Evolutionary conservation across 2,797 vertebrate genomes (phyloP).

Genomic region (Chrysocyon brachyurus): DNA sequence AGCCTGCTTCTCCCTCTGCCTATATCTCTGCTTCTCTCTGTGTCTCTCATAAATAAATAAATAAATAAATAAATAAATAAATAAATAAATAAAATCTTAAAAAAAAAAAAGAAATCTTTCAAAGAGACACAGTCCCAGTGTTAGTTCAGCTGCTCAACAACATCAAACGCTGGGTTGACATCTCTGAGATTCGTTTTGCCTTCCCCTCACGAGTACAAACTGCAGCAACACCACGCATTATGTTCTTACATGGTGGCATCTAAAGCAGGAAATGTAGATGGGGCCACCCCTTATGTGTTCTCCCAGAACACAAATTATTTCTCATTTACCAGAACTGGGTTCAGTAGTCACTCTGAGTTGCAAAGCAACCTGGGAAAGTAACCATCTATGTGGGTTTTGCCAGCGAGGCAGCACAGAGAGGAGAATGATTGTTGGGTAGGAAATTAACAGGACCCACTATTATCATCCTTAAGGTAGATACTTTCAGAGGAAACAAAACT

Average conservation of each 20-base stretch:
- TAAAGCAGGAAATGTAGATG: not conserved
- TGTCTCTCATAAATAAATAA: no score
- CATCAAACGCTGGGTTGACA: not conserved
- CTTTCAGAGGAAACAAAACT: not conserved
- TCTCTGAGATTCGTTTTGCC: not conserved
- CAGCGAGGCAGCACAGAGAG: not conserved
- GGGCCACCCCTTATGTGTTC: not conserved
- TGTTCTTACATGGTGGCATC: not conserved
- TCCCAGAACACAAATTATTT: not conserved
- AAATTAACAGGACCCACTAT: not conserved
- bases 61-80: no score
- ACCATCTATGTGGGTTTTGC: not conserved
- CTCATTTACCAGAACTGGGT: not conserved
- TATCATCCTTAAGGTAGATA: not conserved
- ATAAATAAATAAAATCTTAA: no score
- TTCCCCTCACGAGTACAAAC: not conserved
- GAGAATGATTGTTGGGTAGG: not conserved
- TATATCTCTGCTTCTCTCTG: no score
- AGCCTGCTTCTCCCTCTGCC: no score
- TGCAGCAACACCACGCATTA: rapidly evolving
- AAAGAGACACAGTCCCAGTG: slow-evolving; percentile 5
- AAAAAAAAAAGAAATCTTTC: not conserved
- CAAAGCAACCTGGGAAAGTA: not conserved
- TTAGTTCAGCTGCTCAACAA: not conserved
- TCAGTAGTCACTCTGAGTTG: not conserved